Conservation (phyloP, 2,113 vertebrate species). For the Porphyrio hochstetteri region DNA sequence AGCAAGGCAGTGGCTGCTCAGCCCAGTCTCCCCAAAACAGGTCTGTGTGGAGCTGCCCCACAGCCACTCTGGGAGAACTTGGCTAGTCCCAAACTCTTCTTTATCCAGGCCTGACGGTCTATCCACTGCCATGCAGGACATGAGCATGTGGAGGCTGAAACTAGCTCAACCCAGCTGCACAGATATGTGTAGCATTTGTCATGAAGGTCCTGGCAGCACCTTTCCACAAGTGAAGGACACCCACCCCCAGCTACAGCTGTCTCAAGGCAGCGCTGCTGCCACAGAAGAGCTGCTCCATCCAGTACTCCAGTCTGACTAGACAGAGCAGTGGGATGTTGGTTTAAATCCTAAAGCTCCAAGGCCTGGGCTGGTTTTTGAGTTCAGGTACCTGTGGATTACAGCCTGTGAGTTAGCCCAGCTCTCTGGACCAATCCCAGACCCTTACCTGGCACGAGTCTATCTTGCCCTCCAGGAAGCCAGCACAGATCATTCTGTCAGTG, state of each 20-base stretch:
- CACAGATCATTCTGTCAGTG: slow-evolving; percentile 89
- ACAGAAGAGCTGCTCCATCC: neutral
- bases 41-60: neutral
- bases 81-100: neutral
- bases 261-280: neutral
- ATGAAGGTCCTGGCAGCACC: neutral
- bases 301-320: neutral
- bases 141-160: neutral
- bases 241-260: neutral
- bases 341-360: neutral
- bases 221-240: neutral
- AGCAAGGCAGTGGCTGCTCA: neutral
- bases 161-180: neutral
- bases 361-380: neutral
- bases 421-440: neutral
- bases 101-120: neutral
- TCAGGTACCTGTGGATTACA: neutral
- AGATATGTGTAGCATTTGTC: neutral
- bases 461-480: slow-evolving; percentile 90
- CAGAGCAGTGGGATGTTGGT: neutral
- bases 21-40: neutral
- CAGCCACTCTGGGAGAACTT: neutral
- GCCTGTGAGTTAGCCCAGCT: neutral
- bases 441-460: slow-evolving; percentile 93
- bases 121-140: neutral